Percentiles rank a stretch among this genome's conserved stretches.
Conservation (phyloP, 2,888 invertebrate species). For the Litoditis marina region DNA sequence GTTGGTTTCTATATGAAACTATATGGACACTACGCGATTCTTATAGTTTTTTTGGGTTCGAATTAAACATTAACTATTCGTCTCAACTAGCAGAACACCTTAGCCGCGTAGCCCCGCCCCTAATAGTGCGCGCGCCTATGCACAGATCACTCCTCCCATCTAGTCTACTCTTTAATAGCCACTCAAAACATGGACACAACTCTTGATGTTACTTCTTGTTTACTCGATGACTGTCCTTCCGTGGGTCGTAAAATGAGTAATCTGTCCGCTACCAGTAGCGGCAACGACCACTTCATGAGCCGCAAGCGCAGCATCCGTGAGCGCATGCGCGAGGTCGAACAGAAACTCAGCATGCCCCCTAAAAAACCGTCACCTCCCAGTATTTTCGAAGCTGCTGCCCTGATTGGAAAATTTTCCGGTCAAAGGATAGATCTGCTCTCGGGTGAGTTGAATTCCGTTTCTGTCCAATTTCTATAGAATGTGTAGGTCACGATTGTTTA, state of each 20-base stretch:
- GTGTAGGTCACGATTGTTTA: too few species aligned
- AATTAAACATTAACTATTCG: too few species aligned
- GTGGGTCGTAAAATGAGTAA: slow-evolving; percentile 13
- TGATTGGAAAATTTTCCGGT: slow-evolving; percentile 39
- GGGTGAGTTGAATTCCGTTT: slow-evolving; percentile 37
- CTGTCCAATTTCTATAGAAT: too few species aligned
- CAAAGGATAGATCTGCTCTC: slow-evolving; percentile 54
- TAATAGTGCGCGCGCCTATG: slow-evolving; percentile 11
- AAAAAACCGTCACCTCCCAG: slow-evolving; percentile 45
- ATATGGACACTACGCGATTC: too few species aligned
- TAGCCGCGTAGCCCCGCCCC: slow-evolving; percentile 4
- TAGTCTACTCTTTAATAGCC: background rate
- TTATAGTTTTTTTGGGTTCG: too few species aligned
- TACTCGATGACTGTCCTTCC: slow-evolving; percentile 8
- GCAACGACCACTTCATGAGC: slow-evolving; percentile 27
- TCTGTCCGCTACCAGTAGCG: slow-evolving; percentile 5
- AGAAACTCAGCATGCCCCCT: slow-evolving; percentile 22
- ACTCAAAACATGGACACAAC: slow-evolving; percentile 11
- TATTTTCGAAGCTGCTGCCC: slow-evolving; percentile 46
- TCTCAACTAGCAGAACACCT: too few species aligned
- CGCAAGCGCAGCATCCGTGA: slow-evolving; percentile 40
- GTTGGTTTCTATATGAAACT: too few species aligned
- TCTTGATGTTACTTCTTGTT: slow-evolving; percentile 16
- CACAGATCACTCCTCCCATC: too few species aligned
- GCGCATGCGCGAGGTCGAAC: slow-evolving; percentile 36